Conservation (phyloP, 2,113 vertebrate species). For the Meles meles region DNA sequence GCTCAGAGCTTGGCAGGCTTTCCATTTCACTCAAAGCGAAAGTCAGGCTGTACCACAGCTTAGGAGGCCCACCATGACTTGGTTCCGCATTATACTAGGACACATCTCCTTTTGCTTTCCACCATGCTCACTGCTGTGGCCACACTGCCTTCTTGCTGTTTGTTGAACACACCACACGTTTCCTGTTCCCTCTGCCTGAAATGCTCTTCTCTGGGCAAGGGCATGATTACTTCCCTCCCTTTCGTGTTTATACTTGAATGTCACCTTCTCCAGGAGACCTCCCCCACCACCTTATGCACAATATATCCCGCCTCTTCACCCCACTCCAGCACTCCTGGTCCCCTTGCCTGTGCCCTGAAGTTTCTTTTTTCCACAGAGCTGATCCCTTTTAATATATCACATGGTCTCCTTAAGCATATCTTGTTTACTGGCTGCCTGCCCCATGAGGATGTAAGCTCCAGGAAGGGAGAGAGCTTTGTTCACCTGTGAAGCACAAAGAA, state of each 20-base stretch:
- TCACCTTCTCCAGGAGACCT: not conserved
- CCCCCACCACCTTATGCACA: not conserved
- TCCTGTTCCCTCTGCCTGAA: not conserved
- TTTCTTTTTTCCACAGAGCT: not conserved
- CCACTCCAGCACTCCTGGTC: not conserved
- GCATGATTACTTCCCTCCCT: not conserved
- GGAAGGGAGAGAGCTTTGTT: not conserved
- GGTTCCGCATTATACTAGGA: not conserved
- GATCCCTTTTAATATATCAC: not conserved
- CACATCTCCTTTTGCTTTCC: no score
- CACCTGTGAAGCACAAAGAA: not conserved
- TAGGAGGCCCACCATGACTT: not conserved
- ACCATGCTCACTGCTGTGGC: rapidly evolving
- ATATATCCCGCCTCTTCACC: not conserved
- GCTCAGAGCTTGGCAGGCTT: not conserved
- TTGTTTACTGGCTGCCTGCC: not conserved
- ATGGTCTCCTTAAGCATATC: not conserved
- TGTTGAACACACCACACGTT: not conserved
- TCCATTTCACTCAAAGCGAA: not conserved
- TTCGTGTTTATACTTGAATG: not conserved
- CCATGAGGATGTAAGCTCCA: not conserved
- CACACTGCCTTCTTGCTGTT: not conserved
- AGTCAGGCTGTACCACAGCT: not conserved
- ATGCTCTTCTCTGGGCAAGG: not conserved
- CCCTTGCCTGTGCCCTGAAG: not conserved